Percentiles rank a stretch among this genome's conserved stretches.
phyloP scores from a whole-genome alignment of 2,797 vertebrate genomes.

The Acrocephalus scirpaceus region DNA sequence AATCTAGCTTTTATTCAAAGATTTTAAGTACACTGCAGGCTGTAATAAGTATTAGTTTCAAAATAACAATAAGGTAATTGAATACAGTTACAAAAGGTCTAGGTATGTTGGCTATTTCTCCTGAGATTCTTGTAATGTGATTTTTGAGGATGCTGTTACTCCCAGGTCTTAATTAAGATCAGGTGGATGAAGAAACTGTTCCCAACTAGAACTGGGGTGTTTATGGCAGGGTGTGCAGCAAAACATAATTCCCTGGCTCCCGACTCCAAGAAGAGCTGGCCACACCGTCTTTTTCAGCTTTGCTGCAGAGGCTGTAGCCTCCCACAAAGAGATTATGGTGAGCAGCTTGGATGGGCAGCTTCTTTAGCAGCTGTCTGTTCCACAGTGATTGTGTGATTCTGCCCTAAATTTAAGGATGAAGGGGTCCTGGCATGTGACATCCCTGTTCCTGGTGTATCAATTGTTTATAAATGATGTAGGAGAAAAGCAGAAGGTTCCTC shows the following conservation, averaged over 20 bases:
- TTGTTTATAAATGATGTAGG: background rate
- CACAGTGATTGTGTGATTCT: background rate
- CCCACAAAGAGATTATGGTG: background rate
- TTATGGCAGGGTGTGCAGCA: background rate
- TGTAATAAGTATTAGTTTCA: background rate
- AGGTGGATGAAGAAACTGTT: background rate
- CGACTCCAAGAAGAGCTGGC: background rate
- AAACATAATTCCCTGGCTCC: background rate
- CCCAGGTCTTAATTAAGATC: background rate
- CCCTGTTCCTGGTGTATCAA: background rate
- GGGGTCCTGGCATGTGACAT: background rate
- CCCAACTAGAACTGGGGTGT: background rate
- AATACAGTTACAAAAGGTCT: background rate
- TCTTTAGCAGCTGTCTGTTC: background rate
- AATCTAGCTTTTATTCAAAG: background rate
- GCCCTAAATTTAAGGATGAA: background rate
- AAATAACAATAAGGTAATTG: background rate
- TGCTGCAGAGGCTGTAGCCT: background rate
- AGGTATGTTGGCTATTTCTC: background rate
- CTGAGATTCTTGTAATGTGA: background rate
- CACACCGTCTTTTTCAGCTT: background rate
- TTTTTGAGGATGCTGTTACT: background rate
- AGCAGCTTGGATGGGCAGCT: constrained; percentile 6
- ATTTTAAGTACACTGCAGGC: background rate
- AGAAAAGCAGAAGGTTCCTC: background rate